Evolutionary conservation across 2,797 vertebrate species (phyloP).

Genomic region (Rousettus madagascariensis): DNA sequence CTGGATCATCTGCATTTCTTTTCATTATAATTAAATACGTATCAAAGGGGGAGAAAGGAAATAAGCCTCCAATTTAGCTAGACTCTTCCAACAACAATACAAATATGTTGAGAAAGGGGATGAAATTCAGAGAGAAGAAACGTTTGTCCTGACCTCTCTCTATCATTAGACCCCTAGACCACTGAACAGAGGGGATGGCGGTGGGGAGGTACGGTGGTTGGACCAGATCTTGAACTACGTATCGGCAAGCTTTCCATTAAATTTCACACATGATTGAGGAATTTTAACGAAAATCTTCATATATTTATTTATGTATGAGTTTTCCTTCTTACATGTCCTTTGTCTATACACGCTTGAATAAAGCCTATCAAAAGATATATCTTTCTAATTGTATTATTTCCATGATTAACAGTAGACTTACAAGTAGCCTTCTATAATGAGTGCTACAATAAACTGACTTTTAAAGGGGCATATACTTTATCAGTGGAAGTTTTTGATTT

Average conservation of each 20-base stretch:
- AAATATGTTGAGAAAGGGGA: neutral
- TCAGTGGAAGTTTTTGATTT: neutral
- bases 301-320: neutral
- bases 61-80: neutral
- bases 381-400: neutral
- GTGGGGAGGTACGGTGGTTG: neutral
- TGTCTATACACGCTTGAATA: neutral
- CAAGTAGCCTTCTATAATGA: neutral
- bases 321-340: neutral
- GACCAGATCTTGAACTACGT: neutral
- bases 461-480: neutral
- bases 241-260: neutral
- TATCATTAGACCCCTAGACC: neutral
- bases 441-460: neutral
- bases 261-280: neutral
- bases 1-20: neutral
- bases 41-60: neutral
- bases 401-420: neutral
- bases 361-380: neutral
- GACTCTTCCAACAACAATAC: neutral
- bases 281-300: neutral
- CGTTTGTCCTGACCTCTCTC: neutral
- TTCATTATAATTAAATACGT: neutral
- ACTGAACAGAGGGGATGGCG: neutral
- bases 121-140: neutral